These are phyloP conservation scores for Rhizoglyphus robini DNA, from an alignment of 1,140 invertebrate species.

Conservation along the genomic window DNA sequence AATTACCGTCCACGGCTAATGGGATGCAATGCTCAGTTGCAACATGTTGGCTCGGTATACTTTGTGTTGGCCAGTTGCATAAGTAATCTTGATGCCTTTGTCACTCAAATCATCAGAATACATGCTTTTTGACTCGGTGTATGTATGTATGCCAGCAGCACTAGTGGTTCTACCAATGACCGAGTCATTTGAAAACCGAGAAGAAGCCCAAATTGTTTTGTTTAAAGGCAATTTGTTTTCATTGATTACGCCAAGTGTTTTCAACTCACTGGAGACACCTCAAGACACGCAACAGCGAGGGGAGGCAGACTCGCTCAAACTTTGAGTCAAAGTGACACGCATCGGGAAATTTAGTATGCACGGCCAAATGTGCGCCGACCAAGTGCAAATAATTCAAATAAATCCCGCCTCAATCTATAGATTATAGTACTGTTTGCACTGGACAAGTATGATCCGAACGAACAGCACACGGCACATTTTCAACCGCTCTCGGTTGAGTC, in stretches of 20 bases:
- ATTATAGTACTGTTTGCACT: too few relatives aligned
- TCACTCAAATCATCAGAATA: too few relatives aligned
- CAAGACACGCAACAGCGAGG: too few relatives aligned
- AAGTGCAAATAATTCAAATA: not conserved
- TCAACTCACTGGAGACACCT: too few relatives aligned
- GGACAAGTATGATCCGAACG: too few relatives aligned
- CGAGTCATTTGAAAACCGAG: not conserved
- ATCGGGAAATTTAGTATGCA: not conserved
- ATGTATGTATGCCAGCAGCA: too few relatives aligned
- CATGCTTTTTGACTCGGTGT: not conserved
- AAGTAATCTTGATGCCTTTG: too few relatives aligned
- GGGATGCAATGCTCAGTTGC: not conserved
- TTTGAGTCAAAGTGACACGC: conserved; percentile 4
- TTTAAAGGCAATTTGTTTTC: not conserved
- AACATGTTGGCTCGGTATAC: too few relatives aligned
- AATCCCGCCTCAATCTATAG: too few relatives aligned
- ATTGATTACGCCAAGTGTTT: too few relatives aligned
- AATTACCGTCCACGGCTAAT: not conserved
- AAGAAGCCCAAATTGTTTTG: conserved; percentile 8
- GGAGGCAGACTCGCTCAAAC: not conserved
- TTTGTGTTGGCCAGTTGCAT: too few relatives aligned
- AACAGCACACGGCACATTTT: too few relatives aligned
- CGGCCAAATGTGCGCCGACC: not conserved
- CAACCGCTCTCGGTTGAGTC: not conserved
- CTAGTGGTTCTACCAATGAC: not conserved